Evolutionary conservation across 2,888 invertebrate genomes (phyloP), one percentile per base, ranked within the genome.

Genomic region (Acleris holmiana): DNA sequence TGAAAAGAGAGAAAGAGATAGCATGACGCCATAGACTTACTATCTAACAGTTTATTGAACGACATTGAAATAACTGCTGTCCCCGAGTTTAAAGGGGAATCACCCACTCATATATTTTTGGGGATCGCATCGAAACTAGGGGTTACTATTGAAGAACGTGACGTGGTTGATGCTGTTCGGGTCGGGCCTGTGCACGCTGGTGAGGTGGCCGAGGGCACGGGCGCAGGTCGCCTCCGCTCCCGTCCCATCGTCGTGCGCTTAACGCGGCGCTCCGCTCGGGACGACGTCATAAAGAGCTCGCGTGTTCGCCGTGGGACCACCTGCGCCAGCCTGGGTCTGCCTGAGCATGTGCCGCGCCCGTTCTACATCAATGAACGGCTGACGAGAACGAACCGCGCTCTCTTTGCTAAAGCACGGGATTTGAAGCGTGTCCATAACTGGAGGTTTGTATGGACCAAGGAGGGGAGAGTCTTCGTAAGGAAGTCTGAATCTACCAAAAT

Each of bases 361-460:
- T 40, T 65, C 21, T 65, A 55, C 21, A 13, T 65, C 2, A 65
- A 65, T 46, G 65, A 65, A n/a, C 48, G 65, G n/a, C 18, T 65
- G 8, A 66, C 61, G 2, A 50, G 21, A 13, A 15, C 21, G 1
- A 66, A 66, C 5, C 19, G 66, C 2, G 1, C 3, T 13, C 35
- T 66, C 1, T 61, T 66, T 48, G 25, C 23, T 7, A 50, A 46
- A 7, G 61, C 56, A 1, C 56, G 61, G 8, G 61, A 51, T 19
- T 15, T 10, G 6, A 23, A 40, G 3, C 46, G 47, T 7, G 13
- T 2, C 0, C 10, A 17, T 13, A 13, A 21, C 2, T 66, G 56
- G 55, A 40, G 15, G 17, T 66, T 50, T 40, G 48, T 49, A 5
- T 66, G 66, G 66, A 66, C 66, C 2, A 60, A 35, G 19, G 56